Evolutionary conservation across 1,140 invertebrate genomes (phyloP).

Genomic region (Magallana angulata): DNA sequence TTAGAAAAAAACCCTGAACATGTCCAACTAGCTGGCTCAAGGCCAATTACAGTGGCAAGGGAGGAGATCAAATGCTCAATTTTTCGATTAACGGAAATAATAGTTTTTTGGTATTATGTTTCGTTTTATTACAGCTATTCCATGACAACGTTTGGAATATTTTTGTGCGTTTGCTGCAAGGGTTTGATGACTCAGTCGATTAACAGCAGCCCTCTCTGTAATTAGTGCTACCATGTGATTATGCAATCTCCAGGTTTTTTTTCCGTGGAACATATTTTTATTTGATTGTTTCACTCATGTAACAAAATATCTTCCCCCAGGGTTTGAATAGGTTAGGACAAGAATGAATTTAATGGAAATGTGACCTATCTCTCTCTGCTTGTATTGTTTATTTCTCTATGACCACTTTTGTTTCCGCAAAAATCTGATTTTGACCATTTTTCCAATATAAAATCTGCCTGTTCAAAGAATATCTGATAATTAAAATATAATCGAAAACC

Average conservation of each 20-base stretch:
- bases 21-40: background rate
- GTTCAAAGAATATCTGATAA: no score
- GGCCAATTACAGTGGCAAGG: background rate
- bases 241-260: background rate
- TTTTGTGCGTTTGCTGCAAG: background rate
- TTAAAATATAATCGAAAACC: no score
- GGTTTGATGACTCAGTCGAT: background rate
- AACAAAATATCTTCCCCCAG: background rate
- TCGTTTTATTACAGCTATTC: background rate
- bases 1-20: no score
- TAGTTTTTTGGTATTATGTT: background rate
- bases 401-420: no score
- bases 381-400: no score
- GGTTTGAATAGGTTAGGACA: background rate
- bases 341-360: no score
- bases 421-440: no score
- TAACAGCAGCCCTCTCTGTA: background rate
- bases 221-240: background rate
- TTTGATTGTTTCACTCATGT: background rate
- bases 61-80: background rate
- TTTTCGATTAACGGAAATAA: background rate
- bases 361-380: no score
- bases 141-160: background rate
- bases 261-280: background rate
- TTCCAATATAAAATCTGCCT: no score